Conservation (phyloP, 2,797 vertebrate species). For the Malacoraja senta region DNA sequence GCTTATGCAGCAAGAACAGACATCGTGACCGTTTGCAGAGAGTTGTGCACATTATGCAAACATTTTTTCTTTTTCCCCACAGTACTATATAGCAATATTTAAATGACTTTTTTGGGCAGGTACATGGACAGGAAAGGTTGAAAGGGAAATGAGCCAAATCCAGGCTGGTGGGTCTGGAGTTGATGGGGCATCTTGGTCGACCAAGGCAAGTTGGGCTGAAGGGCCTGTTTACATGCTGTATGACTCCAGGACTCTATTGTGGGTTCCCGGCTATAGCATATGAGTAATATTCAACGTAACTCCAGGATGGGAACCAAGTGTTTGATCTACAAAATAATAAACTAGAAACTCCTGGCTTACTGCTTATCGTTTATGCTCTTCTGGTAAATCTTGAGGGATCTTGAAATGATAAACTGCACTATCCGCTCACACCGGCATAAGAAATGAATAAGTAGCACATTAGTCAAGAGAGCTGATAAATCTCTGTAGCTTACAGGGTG, state of each 20-base stretch:
- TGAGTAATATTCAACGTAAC: constrained; percentile 9
- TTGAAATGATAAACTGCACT: neutral
- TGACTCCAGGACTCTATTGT: neutral
- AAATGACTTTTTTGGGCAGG: no score
- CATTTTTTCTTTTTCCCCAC: no score
- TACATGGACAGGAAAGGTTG: no score
- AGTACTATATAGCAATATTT: no score
- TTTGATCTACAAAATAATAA: neutral
- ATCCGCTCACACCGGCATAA: neutral
- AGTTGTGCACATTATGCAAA: no score
- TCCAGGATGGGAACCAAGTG: neutral
- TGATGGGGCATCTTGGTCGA: no score
- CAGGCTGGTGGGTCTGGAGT: no score
- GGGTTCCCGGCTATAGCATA: neutral
- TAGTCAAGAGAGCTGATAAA: neutral
- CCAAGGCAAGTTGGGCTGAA: no score
- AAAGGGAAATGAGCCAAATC: no score
- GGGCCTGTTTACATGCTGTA: no score
- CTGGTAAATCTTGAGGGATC: neutral
- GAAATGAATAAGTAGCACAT: neutral
- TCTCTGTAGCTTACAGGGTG: neutral
- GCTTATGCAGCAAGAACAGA: no score
- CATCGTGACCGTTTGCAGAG: no score
- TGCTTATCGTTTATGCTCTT: neutral
- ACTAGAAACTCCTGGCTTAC: neutral